A percentile compares a stretch with the other conserved stretches of the same genome.
Conservation (phyloP, 2,797 vertebrate genomes). For the Ctenosaura bakeri region DNA sequence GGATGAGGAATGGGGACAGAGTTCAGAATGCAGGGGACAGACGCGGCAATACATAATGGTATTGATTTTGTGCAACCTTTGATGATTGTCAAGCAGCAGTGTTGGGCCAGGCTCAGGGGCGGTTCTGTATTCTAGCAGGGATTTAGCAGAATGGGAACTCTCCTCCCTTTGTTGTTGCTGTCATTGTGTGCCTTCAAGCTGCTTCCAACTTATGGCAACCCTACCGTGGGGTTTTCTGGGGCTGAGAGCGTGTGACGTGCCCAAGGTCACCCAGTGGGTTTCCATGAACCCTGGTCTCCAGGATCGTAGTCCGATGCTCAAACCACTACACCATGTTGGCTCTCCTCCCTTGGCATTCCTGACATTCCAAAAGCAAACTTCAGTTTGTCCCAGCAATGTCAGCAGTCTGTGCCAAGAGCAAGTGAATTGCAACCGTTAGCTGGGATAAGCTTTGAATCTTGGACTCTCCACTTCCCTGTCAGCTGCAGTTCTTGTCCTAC, state of each 20-base stretch:
- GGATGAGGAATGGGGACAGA: too few species aligned
- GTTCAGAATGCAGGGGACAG: not conserved
- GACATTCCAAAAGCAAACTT: too few species aligned
- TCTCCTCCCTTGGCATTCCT: not conserved
- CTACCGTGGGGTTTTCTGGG: too few species aligned
- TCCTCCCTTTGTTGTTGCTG: not conserved
- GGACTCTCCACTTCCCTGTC: not conserved
- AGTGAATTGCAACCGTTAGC: not conserved
- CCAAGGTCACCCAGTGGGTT: too few species aligned
- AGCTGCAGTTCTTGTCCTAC: not conserved
- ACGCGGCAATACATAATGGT: not conserved
- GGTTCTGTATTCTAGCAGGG: not conserved
- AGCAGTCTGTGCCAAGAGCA: not conserved
- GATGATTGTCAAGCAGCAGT: not conserved
- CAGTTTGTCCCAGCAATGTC: not conserved
- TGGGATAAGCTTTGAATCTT: too few species aligned
- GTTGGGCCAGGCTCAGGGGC: not conserved
- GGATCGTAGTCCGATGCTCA: too few species aligned
- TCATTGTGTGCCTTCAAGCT: too few species aligned
- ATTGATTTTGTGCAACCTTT: not conserved
- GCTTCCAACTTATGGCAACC: too few species aligned
- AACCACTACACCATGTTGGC: too few species aligned
- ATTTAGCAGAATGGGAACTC: not conserved
- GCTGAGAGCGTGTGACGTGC: too few species aligned
- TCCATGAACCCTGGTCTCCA: too few species aligned